Evolutionary conservation across 2,113 vertebrate species (phyloP).

Genomic region (Phalacrocorax pelagicus): DNA sequence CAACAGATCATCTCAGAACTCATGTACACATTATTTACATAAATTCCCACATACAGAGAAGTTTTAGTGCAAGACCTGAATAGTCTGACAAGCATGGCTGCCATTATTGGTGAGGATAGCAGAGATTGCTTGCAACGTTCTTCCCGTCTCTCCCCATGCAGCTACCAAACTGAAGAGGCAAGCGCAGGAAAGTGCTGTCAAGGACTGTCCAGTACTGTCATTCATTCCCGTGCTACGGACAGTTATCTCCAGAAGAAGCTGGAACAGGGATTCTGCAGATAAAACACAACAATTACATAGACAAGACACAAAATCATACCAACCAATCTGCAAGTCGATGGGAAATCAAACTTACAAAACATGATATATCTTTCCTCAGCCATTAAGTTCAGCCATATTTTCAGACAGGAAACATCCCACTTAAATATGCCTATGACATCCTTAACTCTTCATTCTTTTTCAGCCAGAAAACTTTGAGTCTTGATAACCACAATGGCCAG

Average conservation of each 20-base stretch:
- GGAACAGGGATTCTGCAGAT: conserved; percentile 91
- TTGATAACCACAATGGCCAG: not conserved
- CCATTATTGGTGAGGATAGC: conserved; percentile 98
- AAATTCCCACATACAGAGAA: not conserved
- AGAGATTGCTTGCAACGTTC: conserved; percentile 94
- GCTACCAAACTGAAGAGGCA: conserved; percentile 99
- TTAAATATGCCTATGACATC: not conserved
- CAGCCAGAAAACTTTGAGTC: not conserved
- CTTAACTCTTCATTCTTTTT: not conserved
- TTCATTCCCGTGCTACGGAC: conserved; percentile 94
- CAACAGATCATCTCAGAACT: not conserved
- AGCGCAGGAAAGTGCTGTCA: conserved; percentile 95
- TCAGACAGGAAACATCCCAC: not conserved
- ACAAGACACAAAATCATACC: not conserved
- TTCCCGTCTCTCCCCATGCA: conserved; percentile 97
- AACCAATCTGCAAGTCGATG: not conserved
- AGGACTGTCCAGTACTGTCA: conserved; percentile 92
- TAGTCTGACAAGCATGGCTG: conserved; percentile 97
- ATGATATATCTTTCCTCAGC: not conserved
- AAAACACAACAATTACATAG: conserved; percentile 47
- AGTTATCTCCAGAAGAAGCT: conserved; percentile 95
- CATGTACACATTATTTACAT: not conserved
- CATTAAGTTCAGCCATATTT: not conserved
- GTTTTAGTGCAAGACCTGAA: conserved; percentile 84
- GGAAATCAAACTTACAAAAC: not conserved